Percentiles rank a stretch among this genome's conserved stretches.
phyloP scores from a whole-genome alignment of 2,797 vertebrate genomes.

The Chiropotes sagulatus region DNA sequence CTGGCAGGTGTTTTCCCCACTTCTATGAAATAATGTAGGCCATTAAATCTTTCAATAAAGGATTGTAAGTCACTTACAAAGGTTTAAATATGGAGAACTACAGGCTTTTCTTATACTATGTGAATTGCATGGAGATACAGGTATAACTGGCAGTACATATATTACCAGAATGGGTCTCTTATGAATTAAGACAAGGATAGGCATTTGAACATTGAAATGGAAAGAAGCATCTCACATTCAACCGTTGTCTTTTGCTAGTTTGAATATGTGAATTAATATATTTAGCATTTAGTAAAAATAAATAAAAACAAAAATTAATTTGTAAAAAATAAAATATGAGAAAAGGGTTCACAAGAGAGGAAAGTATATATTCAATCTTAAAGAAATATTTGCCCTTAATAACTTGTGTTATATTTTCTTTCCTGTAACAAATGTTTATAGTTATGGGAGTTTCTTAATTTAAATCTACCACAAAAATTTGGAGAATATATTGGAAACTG shows the following conservation, averaged over 20 bases:
- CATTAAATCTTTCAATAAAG: constrained; percentile 11
- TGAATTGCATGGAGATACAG: background rate
- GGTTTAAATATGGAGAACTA: background rate
- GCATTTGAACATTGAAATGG: background rate
- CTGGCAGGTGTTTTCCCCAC: background rate
- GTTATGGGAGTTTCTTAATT: constrained; percentile 23
- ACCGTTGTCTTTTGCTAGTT: background rate
- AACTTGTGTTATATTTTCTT: background rate
- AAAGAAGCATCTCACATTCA: background rate
- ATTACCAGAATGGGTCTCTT: background rate
- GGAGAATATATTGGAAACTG: constrained; percentile 36
- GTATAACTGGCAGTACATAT: background rate
- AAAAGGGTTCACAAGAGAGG: background rate
- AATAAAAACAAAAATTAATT: background rate
- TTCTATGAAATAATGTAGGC: background rate
- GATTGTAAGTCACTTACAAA: background rate
- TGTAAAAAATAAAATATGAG: background rate
- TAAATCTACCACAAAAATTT: constrained; percentile 35
- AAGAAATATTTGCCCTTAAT: background rate
- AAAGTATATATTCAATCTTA: background rate
- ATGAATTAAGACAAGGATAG: background rate
- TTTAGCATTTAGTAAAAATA: constrained; percentile 34
- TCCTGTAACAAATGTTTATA: background rate
- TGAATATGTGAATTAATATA: background rate
- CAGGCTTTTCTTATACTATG: background rate